Conservation (phyloP, 2,113 vertebrate species). For the Heterochromis multidens region DNA sequence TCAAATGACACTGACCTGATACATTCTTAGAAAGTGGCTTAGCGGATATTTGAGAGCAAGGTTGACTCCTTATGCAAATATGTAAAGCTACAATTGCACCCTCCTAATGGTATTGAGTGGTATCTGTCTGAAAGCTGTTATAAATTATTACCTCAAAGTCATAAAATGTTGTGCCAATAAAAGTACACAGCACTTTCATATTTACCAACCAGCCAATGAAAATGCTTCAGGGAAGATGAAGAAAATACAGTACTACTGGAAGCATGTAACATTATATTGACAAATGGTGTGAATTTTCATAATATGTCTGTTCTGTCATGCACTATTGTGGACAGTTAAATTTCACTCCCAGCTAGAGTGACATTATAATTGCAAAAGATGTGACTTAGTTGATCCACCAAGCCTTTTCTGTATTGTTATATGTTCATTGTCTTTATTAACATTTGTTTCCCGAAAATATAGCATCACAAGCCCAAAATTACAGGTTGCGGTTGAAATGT, state of each 20-base stretch:
- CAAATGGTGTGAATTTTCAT: not conserved
- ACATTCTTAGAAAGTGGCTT: slow-evolving; percentile 11
- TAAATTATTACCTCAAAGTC: not conserved
- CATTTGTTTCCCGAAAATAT: not conserved
- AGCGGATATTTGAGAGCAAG: not conserved
- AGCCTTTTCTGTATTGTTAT: too few relatives aligned
- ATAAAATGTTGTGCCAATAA: not conserved
- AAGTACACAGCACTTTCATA: not conserved
- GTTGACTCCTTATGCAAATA: not conserved
- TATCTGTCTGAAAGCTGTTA: not conserved
- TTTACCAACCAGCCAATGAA: not conserved
- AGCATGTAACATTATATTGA: not conserved
- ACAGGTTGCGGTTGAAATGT: too few relatives aligned
- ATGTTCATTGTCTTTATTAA: too few relatives aligned
- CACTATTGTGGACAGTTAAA: not conserved
- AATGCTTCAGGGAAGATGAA: not conserved
- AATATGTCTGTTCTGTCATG: not conserved
- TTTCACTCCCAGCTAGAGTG: not conserved
- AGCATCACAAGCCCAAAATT: not conserved
- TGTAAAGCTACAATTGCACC: not conserved
- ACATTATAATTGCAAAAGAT: not conserved
- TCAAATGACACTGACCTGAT: not conserved
- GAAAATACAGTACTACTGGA: not conserved
- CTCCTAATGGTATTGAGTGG: slow-evolving; percentile 6
- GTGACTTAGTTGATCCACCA: not conserved